Conservation (phyloP, 2,888 invertebrate species). For the Cheilosia pagana region DNA sequence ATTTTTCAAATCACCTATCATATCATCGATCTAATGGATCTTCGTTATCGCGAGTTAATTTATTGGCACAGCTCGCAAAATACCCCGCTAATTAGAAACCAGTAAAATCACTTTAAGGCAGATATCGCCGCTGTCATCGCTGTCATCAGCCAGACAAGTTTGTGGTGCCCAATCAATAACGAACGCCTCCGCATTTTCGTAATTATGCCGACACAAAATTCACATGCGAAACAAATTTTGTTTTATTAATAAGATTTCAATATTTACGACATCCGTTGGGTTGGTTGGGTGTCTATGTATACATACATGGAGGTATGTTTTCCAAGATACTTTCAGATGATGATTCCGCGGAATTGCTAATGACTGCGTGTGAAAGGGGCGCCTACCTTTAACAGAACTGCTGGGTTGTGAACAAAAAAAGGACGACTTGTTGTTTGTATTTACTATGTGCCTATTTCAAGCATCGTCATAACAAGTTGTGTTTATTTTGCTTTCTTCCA, state of each 20-base stretch:
- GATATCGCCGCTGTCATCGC: constrained; percentile 4
- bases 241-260: background rate
- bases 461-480: no score
- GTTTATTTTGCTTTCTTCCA: no score
- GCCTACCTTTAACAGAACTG: no score
- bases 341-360: background rate
- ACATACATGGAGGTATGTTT: no score
- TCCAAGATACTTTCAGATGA: background rate
- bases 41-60: background rate
- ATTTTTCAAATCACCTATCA: constrained; percentile 4
- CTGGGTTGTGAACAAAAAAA: no score
- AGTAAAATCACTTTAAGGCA: constrained; percentile 20
- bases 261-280: constrained; percentile 4
- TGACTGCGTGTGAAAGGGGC: no score
- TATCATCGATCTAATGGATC: constrained; percentile 8
- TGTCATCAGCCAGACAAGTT: background rate
- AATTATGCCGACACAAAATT: constrained; percentile 8
- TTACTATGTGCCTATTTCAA: no score
- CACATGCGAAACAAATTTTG: background rate
- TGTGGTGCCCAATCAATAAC: constrained; percentile 12
- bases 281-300: no score
- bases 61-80: background rate
- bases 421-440: no score
- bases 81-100: constrained; percentile 21
- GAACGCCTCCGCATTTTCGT: constrained; percentile 19